Evolutionary conservation across 2,888 invertebrate species (phyloP).

Genomic region (Phragmatobia fuliginosa): DNA sequence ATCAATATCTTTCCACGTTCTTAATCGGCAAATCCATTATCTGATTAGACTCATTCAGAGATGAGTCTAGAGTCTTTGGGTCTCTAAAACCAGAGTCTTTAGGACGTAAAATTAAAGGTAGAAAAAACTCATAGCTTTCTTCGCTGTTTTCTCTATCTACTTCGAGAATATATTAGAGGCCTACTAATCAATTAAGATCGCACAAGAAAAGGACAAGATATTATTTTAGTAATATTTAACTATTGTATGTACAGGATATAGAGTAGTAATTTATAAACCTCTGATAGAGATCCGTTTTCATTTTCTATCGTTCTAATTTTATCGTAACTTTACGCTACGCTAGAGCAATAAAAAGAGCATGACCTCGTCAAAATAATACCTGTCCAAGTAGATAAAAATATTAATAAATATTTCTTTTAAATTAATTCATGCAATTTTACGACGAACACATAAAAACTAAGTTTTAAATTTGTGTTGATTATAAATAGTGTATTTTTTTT

Average conservation of each 20-base stretch:
- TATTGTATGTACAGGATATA: neutral
- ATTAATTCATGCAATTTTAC: neutral
- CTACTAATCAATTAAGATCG: too few relatives aligned
- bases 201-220: neutral
- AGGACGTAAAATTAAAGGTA: too few relatives aligned
- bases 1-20: neutral
- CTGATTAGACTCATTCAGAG: neutral
- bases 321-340: neutral
- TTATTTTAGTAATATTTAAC: neutral
- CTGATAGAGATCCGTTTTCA: neutral
- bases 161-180: too few relatives aligned
- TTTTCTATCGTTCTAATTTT: neutral
- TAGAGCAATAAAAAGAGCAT: neutral
- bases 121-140: too few relatives aligned
- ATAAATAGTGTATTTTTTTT: too few relatives aligned
- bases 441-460: neutral
- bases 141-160: too few relatives aligned
- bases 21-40: neutral
- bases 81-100: too few relatives aligned
- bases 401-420: neutral
- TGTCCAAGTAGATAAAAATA: neutral
- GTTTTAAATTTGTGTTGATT: too few relatives aligned
- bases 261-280: neutral
- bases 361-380: neutral
- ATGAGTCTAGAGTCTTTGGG: too few relatives aligned